A percentile compares a stretch with the other conserved stretches of the same genome.
Evolutionary conservation across 2,113 vertebrate genomes (phyloP).

Genomic region (Cisticola juncidis): DNA sequence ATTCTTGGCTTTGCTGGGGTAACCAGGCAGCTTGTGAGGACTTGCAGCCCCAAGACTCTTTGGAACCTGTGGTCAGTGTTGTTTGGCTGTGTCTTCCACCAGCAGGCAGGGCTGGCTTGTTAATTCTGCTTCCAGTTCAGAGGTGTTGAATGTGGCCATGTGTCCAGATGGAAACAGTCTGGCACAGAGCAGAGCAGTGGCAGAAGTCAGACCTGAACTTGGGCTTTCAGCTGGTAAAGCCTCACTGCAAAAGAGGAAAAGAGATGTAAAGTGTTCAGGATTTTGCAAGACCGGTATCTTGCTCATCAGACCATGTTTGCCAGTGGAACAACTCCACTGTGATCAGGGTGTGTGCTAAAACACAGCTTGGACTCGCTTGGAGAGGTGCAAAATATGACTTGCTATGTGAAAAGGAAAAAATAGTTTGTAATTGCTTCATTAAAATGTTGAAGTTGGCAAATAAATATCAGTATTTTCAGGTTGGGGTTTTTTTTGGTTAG

Average conservation of each 20-base stretch:
- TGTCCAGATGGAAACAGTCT: neutral
- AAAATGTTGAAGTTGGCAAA: neutral
- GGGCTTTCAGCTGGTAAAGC: neutral
- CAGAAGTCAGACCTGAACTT: neutral
- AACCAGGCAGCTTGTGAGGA: accelerated
- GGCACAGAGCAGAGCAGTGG: neutral
- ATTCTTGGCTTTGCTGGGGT: neutral
- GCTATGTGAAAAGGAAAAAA: neutral
- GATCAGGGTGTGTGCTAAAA: neutral
- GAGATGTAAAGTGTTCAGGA: neutral
- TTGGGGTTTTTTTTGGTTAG: neutral
- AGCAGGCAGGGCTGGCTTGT: neutral
- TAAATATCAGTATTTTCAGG: neutral
- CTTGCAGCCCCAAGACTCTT: neutral
- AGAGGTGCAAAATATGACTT: neutral
- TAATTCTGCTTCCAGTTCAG: neutral
- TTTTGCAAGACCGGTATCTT: neutral
- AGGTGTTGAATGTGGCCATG: accelerated
- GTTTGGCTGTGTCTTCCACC: neutral
- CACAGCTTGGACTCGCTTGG: neutral
- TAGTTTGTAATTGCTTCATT: neutral
- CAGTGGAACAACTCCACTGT: neutral
- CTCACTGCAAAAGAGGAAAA: neutral
- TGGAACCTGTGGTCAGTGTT: accelerated
- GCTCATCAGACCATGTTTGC: neutral